These are phyloP conservation scores for Patella depressa DNA, from an alignment of 2,888 invertebrate genomes.

Conservation along the genomic window DNA sequence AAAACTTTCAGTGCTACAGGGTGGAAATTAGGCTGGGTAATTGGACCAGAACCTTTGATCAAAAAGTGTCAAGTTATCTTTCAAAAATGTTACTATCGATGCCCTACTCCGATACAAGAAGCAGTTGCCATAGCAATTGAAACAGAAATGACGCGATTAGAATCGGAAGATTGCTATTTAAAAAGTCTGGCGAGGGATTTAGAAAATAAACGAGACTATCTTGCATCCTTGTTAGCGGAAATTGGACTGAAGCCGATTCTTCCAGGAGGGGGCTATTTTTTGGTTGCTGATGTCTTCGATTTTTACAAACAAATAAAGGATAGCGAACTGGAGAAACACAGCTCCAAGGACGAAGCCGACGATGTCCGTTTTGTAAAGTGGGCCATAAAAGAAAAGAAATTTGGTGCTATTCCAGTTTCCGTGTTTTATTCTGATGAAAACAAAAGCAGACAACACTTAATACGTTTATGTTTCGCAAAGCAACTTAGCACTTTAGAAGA, in stretches of 20 bases:
- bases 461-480: slow-evolving; percentile 95
- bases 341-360: slow-evolving; percentile 57
- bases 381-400: slow-evolving; percentile 90
- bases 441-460: slow-evolving; percentile 85
- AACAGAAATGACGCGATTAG: slow-evolving; percentile 22
- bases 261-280: slow-evolving; percentile 96
- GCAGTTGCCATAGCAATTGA: slow-evolving; percentile 36
- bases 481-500: slow-evolving; percentile 68
- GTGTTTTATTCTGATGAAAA: slow-evolving; percentile 89
- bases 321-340: slow-evolving; percentile 73
- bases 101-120: slow-evolving; percentile 82
- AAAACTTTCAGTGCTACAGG: slow-evolving; percentile 98
- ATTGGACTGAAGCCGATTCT: slow-evolving; percentile 90
- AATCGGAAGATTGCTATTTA: slow-evolving; percentile 86
- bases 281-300: slow-evolving; percentile 89
- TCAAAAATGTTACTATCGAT: slow-evolving; percentile 93
- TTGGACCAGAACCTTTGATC: slow-evolving; percentile 86
- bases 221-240: slow-evolving; percentile 72
- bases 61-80: slow-evolving; percentile 85
- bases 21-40: slow-evolving; percentile 88
- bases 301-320: slow-evolving; percentile 29
- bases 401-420: slow-evolving; percentile 92
- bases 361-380: slow-evolving; percentile 96
- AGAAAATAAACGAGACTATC: slow-evolving; percentile 71
- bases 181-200: slow-evolving; percentile 81